Conservation (phyloP, 2,888 invertebrate genomes). For the Drosophila testacea region DNA sequence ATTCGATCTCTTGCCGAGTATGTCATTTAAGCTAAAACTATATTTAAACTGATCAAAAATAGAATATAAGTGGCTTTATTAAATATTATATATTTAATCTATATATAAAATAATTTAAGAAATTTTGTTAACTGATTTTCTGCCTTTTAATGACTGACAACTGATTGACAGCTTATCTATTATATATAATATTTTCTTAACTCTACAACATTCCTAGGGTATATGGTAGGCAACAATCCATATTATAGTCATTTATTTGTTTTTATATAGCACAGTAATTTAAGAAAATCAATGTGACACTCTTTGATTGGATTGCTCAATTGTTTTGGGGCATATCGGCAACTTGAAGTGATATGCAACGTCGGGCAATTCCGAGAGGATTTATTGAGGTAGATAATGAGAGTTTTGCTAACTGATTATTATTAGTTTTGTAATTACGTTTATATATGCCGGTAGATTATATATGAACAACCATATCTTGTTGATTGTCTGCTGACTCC, state of each 20-base stretch:
- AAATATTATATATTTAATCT: too few relatives aligned
- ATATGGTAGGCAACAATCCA: background rate
- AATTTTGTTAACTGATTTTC: background rate
- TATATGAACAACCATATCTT: background rate
- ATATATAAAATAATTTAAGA: background rate
- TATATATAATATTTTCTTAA: background rate
- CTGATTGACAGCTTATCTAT: background rate
- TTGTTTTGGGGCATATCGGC: background rate
- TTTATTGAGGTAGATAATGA: conserved; percentile 16
- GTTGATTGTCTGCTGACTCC: conserved; percentile 9
- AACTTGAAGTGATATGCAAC: background rate
- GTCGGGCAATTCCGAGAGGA: background rate
- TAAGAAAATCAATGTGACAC: conserved; percentile 12
- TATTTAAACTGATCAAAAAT: too few relatives aligned
- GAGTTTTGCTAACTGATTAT: conserved; percentile 14
- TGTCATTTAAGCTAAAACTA: too few relatives aligned
- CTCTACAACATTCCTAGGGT: background rate
- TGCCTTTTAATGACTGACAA: background rate
- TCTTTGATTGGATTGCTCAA: background rate
- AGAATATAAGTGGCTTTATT: too few relatives aligned
- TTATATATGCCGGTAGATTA: background rate
- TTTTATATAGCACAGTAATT: background rate
- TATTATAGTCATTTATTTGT: background rate
- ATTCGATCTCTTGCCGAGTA: background rate
- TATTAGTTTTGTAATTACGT: conserved; percentile 5